Base-by-base conservation (phyloP, 2,888 invertebrate species). In the Serrognathus titanus region DNA sequence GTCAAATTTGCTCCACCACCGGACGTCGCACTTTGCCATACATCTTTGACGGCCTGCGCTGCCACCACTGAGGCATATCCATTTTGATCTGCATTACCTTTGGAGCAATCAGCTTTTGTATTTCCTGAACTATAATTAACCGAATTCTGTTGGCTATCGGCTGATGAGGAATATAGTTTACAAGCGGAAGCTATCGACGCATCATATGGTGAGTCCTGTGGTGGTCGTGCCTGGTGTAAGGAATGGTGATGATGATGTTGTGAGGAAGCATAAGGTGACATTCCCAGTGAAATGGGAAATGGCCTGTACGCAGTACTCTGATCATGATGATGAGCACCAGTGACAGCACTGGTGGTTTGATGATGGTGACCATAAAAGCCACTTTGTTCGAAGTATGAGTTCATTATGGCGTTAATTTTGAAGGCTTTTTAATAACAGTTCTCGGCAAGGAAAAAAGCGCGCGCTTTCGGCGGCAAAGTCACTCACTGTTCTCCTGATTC, bases 381-480 rank as follows among this genome's bases (percentile, higher is more conserved):
- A 79, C 90, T 90, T 83, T 94, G 94, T 83, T 94, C 94, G 80
- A 94, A 95, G 80, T 94, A 95, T 78, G 94, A 94, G 89, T 94
- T 94, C 94, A 94, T 94, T 68, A 68, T 66, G 64, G 68, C 65
- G 66, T 69, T 68, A 69, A 68, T 69, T 66, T 66, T 69, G 66
- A 59, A 64, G 66, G 63, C 54, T 66, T 64, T 66, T 57, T 53
- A 46, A 40, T 43, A 57, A 57, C 63, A 59, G 37, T 48, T 20
- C 4, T 31, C 48, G 48, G 9, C n/a, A 20, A 12, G 9, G 36
- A 48, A 48, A 48, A 48, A 48, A 48, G 39, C n/a, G 48, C 48
- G 48, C 43, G 43, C 12, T 16, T 31, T 43, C 38, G 41, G 48
- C 50, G 43, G 24, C 36, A 45, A 50, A 38, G 43, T 40, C 54